Percentiles rank a stretch among this genome's conserved stretches.
These are phyloP conservation scores for Lissocephala sabroskyi DNA, from an alignment of 2,888 invertebrate genomes.

Conservation along the genomic window DNA sequence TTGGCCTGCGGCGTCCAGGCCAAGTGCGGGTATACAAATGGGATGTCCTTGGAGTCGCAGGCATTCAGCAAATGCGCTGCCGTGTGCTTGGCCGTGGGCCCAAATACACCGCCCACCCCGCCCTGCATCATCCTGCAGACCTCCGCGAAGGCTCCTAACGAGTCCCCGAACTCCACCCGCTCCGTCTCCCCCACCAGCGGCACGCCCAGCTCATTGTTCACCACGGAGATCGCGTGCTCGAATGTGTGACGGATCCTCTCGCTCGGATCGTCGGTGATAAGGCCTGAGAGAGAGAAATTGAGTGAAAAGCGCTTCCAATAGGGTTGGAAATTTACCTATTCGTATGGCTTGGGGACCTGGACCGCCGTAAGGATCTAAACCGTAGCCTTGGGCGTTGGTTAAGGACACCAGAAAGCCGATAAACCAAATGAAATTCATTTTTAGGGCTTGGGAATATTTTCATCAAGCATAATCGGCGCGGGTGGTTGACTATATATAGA, in stretches of 20 bases:
- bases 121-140: slow-evolving; percentile 75
- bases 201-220: slow-evolving; percentile 59
- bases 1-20: slow-evolving; percentile 75
- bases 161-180: slow-evolving; percentile 74
- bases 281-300: slow-evolving; percentile 36
- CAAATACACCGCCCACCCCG: slow-evolving; percentile 87
- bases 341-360: slow-evolving; percentile 32
- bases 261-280: slow-evolving; percentile 60
- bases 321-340: slow-evolving; percentile 37
- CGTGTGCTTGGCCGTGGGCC: slow-evolving; percentile 80
- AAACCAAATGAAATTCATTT: slow-evolving; percentile 32
- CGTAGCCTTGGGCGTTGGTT: slow-evolving; percentile 26
- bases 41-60: slow-evolving; percentile 87
- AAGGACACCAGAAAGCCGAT: slow-evolving; percentile 24
- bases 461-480: no score
- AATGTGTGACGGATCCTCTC: slow-evolving; percentile 59
- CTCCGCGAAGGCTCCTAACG: slow-evolving; percentile 74
- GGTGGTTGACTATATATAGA: no score
- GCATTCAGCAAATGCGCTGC: slow-evolving; percentile 86
- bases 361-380: slow-evolving; percentile 20
- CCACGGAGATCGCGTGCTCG: slow-evolving; percentile 63
- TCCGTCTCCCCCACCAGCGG: slow-evolving; percentile 53
- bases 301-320: background rate
- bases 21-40: slow-evolving; percentile 86
- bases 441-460: background rate